phyloP scores from a whole-genome alignment of 2,113 vertebrate species.

The Euleptes europaea region DNA sequence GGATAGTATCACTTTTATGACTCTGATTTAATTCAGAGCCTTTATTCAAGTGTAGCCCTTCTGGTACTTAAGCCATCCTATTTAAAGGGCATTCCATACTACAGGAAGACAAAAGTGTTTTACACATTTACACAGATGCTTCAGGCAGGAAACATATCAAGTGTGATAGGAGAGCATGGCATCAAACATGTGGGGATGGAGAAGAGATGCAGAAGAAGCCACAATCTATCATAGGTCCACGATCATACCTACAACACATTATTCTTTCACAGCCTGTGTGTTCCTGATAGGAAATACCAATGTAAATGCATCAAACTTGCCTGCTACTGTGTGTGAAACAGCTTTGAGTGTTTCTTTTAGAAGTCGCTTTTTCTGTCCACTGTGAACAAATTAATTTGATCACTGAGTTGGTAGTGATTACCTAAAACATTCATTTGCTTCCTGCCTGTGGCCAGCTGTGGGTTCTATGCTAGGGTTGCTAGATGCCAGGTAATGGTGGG shows the following conservation, averaged over 20 bases:
- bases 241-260: background rate
- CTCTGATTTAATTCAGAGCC: constrained; percentile 56
- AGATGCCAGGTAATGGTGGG: no score
- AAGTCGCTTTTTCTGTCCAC: constrained; percentile 65
- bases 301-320: background rate
- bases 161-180: background rate
- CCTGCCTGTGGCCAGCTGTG: background rate
- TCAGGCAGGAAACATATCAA: background rate
- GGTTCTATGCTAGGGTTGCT: no score
- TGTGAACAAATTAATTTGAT: background rate
- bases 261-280: background rate
- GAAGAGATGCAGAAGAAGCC: background rate
- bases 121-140: background rate
- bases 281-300: background rate
- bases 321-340: background rate
- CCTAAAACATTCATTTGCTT: background rate
- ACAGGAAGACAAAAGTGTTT: background rate
- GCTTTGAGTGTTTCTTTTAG: constrained; percentile 70
- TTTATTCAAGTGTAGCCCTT: constrained; percentile 68
- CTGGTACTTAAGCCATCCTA: constrained; percentile 54
- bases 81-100: background rate
- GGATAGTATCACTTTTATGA: constrained; percentile 52
- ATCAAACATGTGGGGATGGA: background rate
- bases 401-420: no score
- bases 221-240: background rate